Percentiles rank a stretch among this genome's conserved stretches.
These are phyloP conservation scores for Oreamnos americanus DNA, from an alignment of 2,113 vertebrate genomes.

Conservation along the genomic window DNA sequence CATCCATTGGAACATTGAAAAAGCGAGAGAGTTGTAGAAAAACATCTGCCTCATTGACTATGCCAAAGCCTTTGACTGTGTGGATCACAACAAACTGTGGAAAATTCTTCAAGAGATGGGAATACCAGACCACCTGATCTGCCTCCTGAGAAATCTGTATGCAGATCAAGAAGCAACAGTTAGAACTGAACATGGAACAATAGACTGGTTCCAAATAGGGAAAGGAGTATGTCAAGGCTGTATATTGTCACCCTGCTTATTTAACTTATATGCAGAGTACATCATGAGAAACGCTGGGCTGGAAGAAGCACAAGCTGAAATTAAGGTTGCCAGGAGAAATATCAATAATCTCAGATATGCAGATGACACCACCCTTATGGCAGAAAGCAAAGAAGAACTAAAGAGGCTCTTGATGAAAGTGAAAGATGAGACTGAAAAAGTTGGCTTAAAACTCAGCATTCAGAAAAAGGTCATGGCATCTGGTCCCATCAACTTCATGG, in stretches of 20 bases:
- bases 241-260: background rate
- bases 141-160: background rate
- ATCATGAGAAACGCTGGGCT: background rate
- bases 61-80: background rate
- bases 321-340: background rate
- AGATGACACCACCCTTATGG: background rate
- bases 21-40: background rate
- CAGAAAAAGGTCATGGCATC: background rate
- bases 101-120: background rate
- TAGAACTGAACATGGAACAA: background rate
- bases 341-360: background rate
- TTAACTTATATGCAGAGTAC: background rate
- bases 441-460: background rate
- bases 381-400: background rate
- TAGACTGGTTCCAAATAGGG: background rate
- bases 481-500: background rate
- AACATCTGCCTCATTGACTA: background rate
- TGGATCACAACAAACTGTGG: background rate
- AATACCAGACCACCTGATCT: background rate
- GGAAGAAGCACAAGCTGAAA: background rate
- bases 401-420: background rate
- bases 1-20: background rate
- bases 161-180: background rate
- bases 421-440: background rate
- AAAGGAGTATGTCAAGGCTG: background rate